Evolutionary conservation across 1,140 invertebrate species (phyloP).

Genomic region (Drosophila equinoxialis): DNA sequence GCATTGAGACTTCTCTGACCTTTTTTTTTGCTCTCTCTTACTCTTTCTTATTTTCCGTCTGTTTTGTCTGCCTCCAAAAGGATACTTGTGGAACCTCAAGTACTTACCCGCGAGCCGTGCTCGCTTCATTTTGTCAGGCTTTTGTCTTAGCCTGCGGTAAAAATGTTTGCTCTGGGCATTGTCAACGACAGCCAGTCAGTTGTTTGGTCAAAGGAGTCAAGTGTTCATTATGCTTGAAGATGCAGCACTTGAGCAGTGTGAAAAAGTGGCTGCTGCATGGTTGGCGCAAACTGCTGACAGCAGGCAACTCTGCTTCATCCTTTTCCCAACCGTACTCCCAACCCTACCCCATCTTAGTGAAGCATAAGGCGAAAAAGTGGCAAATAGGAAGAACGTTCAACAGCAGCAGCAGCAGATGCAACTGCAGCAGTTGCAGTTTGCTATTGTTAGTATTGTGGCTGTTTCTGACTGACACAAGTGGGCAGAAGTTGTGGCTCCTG

Average conservation of each 20-base stretch:
- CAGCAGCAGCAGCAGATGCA: conserved; percentile 32
- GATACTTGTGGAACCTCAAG: conserved; percentile 51
- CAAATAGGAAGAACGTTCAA: conserved; percentile 45
- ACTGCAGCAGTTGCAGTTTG: conserved; percentile 20
- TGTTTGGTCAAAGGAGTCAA: conserved; percentile 53
- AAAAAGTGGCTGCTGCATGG: conserved; percentile 44
- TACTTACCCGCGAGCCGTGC: conserved; percentile 18
- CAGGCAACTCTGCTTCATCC: not conserved
- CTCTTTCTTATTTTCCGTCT: not conserved
- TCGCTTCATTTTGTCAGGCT: conserved; percentile 56
- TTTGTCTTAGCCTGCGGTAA: conserved; percentile 60
- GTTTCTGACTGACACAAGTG: conserved; percentile 34
- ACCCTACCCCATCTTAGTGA: not conserved
- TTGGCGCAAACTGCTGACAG: conserved; percentile 28
- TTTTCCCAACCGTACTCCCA: not conserved
- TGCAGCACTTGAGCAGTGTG: conserved; percentile 61
- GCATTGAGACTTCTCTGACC: conserved; percentile 33
- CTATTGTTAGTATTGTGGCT: conserved; percentile 43
- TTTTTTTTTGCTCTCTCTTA: not conserved
- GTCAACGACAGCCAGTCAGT: conserved; percentile 39
- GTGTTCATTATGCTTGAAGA: conserved; percentile 68
- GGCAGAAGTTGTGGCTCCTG: conserved; percentile 29
- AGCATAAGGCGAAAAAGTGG: conserved; percentile 24
- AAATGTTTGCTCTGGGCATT: conserved; percentile 50
- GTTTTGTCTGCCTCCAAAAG: conserved; percentile 32